Evolutionary conservation across 1,140 invertebrate species (phyloP).

Genomic region (Cyphomyrmex costatus): DNA sequence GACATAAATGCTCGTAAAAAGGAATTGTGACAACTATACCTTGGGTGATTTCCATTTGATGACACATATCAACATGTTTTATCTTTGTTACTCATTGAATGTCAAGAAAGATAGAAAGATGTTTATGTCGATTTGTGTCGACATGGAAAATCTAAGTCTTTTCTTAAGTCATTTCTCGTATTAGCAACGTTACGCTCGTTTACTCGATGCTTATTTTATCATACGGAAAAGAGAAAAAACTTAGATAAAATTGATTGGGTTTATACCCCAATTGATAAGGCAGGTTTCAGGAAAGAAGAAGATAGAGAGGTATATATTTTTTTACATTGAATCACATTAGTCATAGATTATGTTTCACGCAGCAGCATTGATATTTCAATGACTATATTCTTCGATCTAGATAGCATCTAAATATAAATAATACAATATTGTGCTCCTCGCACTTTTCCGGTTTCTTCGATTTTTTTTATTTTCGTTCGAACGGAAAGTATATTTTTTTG

Average conservation of each 20-base stretch:
- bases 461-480: background rate
- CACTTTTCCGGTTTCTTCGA: background rate
- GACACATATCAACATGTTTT: no score
- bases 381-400: background rate
- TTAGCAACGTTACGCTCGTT: conserved; percentile 9
- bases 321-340: background rate
- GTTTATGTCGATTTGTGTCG: no score
- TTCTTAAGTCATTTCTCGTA: background rate
- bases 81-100: no score
- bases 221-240: background rate
- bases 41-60: no score
- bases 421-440: background rate
- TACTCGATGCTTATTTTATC: conserved; percentile 22
- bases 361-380: background rate
- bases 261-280: background rate
- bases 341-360: background rate
- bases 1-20: background rate
- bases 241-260: background rate
- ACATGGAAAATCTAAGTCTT: background rate
- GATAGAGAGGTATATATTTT: background rate
- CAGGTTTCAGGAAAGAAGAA: background rate
- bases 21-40: background rate
- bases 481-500: background rate
- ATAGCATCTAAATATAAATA: background rate
- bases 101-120: no score